These are phyloP conservation scores for Hypsibius dujardini DNA, from an alignment of 1,140 invertebrate species.

Conservation along the genomic window DNA sequence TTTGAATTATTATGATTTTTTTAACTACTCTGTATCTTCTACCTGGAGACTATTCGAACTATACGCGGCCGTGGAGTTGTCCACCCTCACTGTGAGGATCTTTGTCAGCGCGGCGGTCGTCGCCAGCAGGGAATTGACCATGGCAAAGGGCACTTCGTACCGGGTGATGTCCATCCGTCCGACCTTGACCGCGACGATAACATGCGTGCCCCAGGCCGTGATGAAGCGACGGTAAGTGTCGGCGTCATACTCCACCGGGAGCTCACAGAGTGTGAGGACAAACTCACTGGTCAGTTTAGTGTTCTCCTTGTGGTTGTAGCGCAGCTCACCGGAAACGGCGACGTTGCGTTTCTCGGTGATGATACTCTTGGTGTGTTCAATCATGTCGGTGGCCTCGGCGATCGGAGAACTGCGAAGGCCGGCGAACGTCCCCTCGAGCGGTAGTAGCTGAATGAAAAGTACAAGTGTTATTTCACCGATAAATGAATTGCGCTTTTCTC, in stretches of 20 bases:
- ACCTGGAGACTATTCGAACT: too few species aligned
- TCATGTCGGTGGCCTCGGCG: neutral
- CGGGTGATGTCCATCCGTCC: neutral
- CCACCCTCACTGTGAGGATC: neutral
- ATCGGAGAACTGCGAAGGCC: neutral
- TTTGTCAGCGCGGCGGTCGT: neutral
- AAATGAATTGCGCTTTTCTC: too few species aligned
- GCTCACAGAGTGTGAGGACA: slow-evolving; percentile 1
- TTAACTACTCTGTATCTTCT: too few species aligned
- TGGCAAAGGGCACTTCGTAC: neutral
- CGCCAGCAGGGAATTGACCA: neutral
- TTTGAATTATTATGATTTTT: too few species aligned
- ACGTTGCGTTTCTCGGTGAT: neutral
- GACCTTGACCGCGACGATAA: neutral
- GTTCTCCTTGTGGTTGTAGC: slow-evolving; percentile 13
- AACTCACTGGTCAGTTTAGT: neutral
- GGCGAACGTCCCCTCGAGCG: neutral
- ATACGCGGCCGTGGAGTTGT: too few species aligned
- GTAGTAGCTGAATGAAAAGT: neutral
- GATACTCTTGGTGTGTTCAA: neutral
- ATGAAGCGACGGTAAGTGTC: slow-evolving; percentile 10
- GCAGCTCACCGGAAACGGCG: neutral
- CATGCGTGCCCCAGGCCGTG: neutral
- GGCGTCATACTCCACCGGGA: neutral
- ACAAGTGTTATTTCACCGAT: too few species aligned